These are phyloP conservation scores for Parthenolecanium corni DNA, from an alignment of 2,888 invertebrate genomes.

Conservation along the genomic window DNA sequence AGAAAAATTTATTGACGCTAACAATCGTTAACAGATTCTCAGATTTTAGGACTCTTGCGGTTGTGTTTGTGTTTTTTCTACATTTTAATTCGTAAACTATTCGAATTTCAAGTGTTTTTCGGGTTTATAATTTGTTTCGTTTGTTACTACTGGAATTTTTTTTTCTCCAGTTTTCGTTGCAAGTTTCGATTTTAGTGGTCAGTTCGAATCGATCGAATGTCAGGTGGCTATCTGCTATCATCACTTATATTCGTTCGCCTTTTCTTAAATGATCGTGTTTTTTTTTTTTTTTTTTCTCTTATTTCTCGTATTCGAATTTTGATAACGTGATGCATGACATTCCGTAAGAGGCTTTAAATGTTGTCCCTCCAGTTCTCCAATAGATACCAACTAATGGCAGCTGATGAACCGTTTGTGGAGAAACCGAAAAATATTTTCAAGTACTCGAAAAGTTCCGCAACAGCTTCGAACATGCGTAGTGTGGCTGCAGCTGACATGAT, in stretches of 20 bases:
- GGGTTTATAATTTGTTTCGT: background rate
- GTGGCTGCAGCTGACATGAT: slow-evolving; percentile 3
- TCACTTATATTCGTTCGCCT: background rate
- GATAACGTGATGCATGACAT: background rate
- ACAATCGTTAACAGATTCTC: slow-evolving; percentile 18
- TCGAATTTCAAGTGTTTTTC: background rate
- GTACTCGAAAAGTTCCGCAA: slow-evolving; percentile 1
- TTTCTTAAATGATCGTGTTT: background rate
- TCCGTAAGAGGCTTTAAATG: slow-evolving; percentile 8
- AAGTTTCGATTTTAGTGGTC: background rate
- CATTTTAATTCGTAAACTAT: background rate
- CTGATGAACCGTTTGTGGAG: slow-evolving; percentile 18
- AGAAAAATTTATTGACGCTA: slow-evolving; percentile 23
- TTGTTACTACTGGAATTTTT: background rate
- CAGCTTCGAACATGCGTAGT: background rate
- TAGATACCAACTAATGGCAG: slow-evolving; percentile 23
- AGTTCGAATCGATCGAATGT: background rate
- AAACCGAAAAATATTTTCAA: slow-evolving; percentile 14
- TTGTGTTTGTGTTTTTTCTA: background rate
- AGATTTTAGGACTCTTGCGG: slow-evolving; percentile 14
- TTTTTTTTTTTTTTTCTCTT: no score
- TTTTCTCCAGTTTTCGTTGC: slow-evolving; percentile 2
- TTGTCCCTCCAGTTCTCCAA: slow-evolving; percentile 20
- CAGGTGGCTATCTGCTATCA: no score
- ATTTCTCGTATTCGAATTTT: no score